Conservation (phyloP, 2,113 vertebrate species). For the Pterocles gutturalis region DNA sequence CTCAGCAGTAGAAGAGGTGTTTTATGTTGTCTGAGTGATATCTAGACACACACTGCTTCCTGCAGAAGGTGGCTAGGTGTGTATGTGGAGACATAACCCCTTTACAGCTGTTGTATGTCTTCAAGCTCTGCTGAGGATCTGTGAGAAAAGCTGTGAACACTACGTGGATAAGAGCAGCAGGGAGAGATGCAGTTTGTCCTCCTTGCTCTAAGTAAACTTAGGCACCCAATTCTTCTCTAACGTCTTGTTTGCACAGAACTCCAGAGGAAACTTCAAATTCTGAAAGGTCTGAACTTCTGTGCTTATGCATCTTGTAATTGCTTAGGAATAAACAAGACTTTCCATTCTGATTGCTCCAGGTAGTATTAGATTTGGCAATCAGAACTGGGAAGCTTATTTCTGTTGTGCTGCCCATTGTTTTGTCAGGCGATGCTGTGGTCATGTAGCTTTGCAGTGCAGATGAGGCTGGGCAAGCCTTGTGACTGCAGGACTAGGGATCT, state of each 20-base stretch:
- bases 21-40: not conserved
- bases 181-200: not conserved
- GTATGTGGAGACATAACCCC: fast-evolving
- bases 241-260: not conserved
- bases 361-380: not conserved
- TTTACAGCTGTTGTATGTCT: not conserved
- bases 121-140: not conserved
- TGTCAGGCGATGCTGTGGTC: not conserved
- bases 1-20: not conserved
- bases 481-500: not conserved
- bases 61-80: not conserved
- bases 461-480: not conserved
- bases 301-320: not conserved
- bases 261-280: not conserved
- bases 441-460: not conserved
- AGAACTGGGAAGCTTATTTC: not conserved
- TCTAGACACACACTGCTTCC: not conserved
- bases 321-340: not conserved
- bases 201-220: not conserved
- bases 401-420: not conserved
- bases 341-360: not conserved
- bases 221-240: not conserved
- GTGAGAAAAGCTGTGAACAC: not conserved
- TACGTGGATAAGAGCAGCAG: not conserved
- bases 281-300: not conserved